phyloP scores from a whole-genome alignment of 92 coral and sea anemone species.

The Porites cylindrica region DNA sequence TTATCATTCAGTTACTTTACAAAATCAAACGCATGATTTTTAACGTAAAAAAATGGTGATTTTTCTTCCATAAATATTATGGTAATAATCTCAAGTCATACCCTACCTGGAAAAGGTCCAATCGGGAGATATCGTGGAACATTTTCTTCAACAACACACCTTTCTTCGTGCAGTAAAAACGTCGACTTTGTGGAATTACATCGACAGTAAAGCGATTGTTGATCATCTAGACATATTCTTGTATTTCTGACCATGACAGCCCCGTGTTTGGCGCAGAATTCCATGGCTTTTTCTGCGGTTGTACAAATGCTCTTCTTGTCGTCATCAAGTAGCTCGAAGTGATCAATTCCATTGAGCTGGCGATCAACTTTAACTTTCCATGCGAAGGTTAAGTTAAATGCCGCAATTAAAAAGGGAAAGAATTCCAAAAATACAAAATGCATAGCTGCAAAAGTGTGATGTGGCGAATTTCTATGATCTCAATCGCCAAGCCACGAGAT shows the following conservation, averaged over 20 bases:
- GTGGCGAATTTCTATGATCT: background rate
- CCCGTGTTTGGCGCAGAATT: conserved; percentile 30
- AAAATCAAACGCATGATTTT: background rate
- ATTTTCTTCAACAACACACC: conserved; percentile 12
- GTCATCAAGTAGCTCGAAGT: conserved; percentile 11
- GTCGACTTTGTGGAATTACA: conserved; percentile 36
- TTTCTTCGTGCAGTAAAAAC: conserved; percentile 27
- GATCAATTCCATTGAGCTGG: conserved; percentile 4
- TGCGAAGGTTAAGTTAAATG: background rate
- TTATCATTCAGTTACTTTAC: background rate
- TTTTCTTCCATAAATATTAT: background rate
- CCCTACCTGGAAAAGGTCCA: conserved; percentile 14
- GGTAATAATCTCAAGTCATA: background rate
- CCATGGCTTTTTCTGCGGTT: background rate
- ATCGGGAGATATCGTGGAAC: background rate
- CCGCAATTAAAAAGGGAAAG: background rate
- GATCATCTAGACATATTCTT: background rate
- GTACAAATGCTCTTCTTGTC: conserved; percentile 10
- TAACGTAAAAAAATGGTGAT: background rate
- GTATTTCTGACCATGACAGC: conserved; percentile 7
- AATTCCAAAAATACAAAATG: background rate
- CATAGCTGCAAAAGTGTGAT: background rate
- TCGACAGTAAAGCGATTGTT: conserved; percentile 20
- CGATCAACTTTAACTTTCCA: conserved; percentile 9
- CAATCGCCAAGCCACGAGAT: background rate